Conservation (phyloP, 1,140 invertebrate species). For the Cylas formicarius region DNA sequence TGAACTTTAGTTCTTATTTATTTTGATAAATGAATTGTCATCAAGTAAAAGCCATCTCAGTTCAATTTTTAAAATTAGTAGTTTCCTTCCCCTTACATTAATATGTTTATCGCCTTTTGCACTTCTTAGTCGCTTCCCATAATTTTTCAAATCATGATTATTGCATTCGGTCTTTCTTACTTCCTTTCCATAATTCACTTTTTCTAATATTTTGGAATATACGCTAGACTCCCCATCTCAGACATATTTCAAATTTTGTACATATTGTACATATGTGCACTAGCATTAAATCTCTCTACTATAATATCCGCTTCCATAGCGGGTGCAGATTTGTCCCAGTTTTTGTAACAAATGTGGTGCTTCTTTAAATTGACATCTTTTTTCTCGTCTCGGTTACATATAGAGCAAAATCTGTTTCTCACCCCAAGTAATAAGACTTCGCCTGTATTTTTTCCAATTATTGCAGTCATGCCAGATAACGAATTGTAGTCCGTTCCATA, state of each 20-base stretch:
- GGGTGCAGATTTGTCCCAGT: conserved; percentile 34
- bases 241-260: conserved; percentile 40
- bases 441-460: conserved; percentile 38
- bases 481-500: conserved; percentile 2
- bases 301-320: conserved; percentile 42
- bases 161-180: conserved; percentile 40
- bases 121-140: conserved; percentile 13
- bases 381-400: conserved; percentile 30
- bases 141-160: conserved; percentile 32
- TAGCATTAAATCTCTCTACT: conserved; percentile 39
- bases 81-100: background rate
- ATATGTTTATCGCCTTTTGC: background rate
- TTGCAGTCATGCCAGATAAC: conserved; percentile 22
- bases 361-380: conserved; percentile 10
- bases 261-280: conserved; percentile 35
- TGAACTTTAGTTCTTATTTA: too few species aligned
- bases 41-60: too few species aligned
- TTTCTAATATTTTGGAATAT: conserved; percentile 32
- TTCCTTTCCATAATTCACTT: conserved; percentile 30
- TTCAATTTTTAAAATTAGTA: background rate
- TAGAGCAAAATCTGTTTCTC: conserved; percentile 40
- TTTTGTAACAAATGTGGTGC: conserved; percentile 35
- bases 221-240: conserved; percentile 44
- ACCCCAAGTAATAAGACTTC: conserved; percentile 41
- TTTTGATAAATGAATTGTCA: too few species aligned